These are phyloP conservation scores for Aspidoscelis tigris DNA, from an alignment of 2,113 vertebrate species.

Conservation along the genomic window DNA sequence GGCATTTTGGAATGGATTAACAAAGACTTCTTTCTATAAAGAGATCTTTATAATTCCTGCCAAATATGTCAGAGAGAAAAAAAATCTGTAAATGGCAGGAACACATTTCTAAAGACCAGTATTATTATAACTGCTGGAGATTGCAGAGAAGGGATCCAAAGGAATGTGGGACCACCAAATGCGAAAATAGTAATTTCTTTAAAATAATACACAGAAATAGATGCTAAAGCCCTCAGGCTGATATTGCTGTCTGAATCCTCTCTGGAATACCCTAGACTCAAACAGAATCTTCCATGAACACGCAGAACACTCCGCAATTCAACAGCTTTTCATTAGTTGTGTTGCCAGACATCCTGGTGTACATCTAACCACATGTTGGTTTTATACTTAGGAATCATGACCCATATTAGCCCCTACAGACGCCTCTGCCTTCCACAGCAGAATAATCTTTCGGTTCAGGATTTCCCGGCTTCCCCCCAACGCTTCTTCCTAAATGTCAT, in stretches of 20 bases:
- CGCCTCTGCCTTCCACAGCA: no score
- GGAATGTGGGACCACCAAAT: slow-evolving; percentile 16
- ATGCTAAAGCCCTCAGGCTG: not conserved
- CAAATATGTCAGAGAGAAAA: not conserved
- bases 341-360: slow-evolving; percentile 47
- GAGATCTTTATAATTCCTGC: not conserved
- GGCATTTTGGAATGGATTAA: not conserved
- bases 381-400: no score
- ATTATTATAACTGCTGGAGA: slow-evolving; percentile 15
- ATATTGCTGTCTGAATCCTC: not conserved
- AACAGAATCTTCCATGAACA: not conserved
- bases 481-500: not conserved
- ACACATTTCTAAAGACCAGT: not conserved
- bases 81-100: not conserved
- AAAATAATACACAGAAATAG: slow-evolving; percentile 13
- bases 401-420: no score
- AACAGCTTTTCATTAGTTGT: rapidly evolving
- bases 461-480: not conserved
- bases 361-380: not conserved
- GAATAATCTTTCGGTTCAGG: no score
- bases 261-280: not conserved
- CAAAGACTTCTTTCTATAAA: not conserved
- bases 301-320: rapidly evolving
- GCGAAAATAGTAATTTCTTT: not conserved
- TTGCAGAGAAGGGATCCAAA: slow-evolving; percentile 4